Evolutionary conservation across 1,140 invertebrate species (phyloP), one percentile per base, ranked within the genome.

Genomic region (Nymphalis io): DNA sequence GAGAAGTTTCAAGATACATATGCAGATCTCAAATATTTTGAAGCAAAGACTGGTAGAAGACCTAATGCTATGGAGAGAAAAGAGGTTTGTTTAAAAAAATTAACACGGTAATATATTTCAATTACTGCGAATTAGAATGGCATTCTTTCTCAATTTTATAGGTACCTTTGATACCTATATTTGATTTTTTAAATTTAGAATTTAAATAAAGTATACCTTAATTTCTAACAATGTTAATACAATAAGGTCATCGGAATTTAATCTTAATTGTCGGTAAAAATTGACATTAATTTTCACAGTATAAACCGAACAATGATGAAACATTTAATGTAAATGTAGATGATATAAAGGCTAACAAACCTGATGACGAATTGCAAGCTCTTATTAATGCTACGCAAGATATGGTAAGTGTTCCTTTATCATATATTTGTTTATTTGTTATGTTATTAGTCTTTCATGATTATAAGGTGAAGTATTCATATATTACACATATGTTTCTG

Each of bases 11-110:
- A 95, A 71, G 97, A 98, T 68, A 94, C 94, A 12, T 96, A 95
- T 79, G 95, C 95, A 10, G 98, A 99, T 92, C 89, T 98, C 13
- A 96, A 96, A 77, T 99, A 95, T 90, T 95, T 98, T 73, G 95
- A 97, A 81, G 90, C 87, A 6, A 98, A 98, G 89, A 95, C 93
- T 21, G 94, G 93, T 42, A 90, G 92, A 76, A 84, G 83, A 71
- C 86, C 86, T 15, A 93, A 92, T 71, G 87, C 80, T 40, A 84
- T 81, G 38, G 90, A 92, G 63, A 83, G 91, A 55, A 92, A 82
- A 81, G 88, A 89, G 82, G 92, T 92, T 79, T 76, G 68, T 72
- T 23, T 21, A 51, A 11, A 48, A 12, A 15, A 13, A 13, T 12
- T 46, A 46, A 44, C 59, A 53, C 42, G 59, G 0, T n/a, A 8